These are phyloP conservation scores for Solen grandis DNA, from an alignment of 1,140 invertebrate species.

Conservation along the genomic window DNA sequence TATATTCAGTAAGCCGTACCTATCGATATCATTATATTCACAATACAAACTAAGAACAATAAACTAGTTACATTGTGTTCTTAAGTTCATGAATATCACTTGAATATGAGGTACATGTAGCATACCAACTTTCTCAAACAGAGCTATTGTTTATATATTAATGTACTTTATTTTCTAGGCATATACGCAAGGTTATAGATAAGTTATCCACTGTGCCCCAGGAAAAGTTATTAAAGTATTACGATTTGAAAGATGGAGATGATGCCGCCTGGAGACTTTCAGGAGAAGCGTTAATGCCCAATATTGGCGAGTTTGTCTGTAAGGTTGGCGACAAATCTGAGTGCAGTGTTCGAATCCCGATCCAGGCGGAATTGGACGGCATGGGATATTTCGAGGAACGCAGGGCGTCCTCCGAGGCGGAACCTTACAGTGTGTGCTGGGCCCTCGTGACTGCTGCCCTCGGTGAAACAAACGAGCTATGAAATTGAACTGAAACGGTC, in stretches of 20 bases:
- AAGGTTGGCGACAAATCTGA: neutral
- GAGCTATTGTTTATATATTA: too few relatives aligned
- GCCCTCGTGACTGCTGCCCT: neutral
- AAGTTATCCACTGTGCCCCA: neutral
- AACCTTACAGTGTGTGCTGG: neutral
- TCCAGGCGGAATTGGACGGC: neutral
- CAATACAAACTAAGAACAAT: too few relatives aligned
- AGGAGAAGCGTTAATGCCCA: neutral
- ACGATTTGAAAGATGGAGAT: neutral
- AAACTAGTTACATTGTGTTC: too few relatives aligned
- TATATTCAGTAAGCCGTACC: too few relatives aligned
- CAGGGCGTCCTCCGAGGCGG: neutral
- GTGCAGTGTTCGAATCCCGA: neutral
- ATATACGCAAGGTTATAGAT: neutral
- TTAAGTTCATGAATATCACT: too few relatives aligned
- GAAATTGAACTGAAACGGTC: too few relatives aligned
- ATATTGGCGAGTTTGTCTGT: neutral
- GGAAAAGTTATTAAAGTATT: neutral
- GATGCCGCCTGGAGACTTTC: neutral
- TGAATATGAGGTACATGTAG: too few relatives aligned
- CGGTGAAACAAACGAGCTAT: too few relatives aligned
- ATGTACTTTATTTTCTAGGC: neutral
- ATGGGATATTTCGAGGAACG: neutral
- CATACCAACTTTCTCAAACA: too few relatives aligned
- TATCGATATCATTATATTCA: too few relatives aligned